Percentiles rank a stretch among this genome's conserved stretches.
phyloP scores from a whole-genome alignment of 1,140 invertebrate genomes.

The Drosophila pallidifrons region DNA sequence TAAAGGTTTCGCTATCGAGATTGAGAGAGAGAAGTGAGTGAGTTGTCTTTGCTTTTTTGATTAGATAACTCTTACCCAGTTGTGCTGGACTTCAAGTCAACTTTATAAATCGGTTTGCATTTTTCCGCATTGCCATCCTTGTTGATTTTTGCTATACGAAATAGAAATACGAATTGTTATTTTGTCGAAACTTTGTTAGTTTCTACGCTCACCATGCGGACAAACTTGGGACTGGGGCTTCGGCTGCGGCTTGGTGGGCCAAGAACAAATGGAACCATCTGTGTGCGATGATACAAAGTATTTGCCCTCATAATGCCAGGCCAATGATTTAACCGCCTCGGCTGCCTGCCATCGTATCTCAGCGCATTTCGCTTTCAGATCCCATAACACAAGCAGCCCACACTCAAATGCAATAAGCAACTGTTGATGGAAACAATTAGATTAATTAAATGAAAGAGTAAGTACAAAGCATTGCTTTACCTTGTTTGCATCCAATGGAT shows the following conservation, averaged over 20 bases:
- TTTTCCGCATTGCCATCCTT: constrained; percentile 95
- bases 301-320: constrained; percentile 99
- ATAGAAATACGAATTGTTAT: no score
- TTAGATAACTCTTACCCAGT: constrained; percentile 89
- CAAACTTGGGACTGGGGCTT: constrained; percentile 93
- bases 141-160: constrained; percentile 75
- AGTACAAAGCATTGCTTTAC: constrained; percentile 85
- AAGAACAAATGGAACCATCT: constrained; percentile 97
- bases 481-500: constrained; percentile 97
- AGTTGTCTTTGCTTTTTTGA: background rate
- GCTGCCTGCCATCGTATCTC: constrained; percentile 93
- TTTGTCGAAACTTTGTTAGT: background rate
- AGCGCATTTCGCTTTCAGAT: constrained; percentile 92
- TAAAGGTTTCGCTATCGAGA: constrained; percentile 90
- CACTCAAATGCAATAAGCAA: constrained; percentile 98
- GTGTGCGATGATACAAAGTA: constrained; percentile 98
- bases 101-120: constrained; percentile 96
- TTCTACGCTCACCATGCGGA: constrained; percentile 93
- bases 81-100: constrained; percentile 96
- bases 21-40: constrained; percentile 3
- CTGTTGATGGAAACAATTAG: constrained; percentile 85
- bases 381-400: constrained; percentile 98
- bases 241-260: constrained; percentile 91
- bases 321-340: constrained; percentile 93
- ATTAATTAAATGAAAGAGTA: no score